Evolutionary conservation across 2,888 invertebrate genomes (phyloP).

Genomic region (Himalopsyche japonica): DNA sequence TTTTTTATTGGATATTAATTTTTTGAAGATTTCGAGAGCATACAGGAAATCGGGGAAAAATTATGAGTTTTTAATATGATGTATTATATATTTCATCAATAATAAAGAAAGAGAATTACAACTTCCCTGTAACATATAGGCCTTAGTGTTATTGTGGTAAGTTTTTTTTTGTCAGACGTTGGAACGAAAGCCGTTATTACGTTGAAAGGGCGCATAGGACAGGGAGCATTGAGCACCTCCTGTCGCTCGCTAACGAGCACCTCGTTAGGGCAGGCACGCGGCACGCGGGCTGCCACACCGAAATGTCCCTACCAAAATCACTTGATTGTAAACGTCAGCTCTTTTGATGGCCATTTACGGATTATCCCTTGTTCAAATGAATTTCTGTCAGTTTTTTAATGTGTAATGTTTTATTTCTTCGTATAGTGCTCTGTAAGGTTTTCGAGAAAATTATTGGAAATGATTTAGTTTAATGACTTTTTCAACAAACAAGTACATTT

Average conservation of each 20-base stretch:
- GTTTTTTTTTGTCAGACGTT: constrained; percentile 16
- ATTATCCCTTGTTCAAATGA: not conserved
- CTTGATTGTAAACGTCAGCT: constrained; percentile 14
- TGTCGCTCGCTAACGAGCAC: constrained; percentile 18
- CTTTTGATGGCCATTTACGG: constrained; percentile 10
- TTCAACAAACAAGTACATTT: no score
- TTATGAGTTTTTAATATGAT: not conserved
- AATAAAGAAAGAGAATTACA: not conserved
- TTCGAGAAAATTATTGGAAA: no score
- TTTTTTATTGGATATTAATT: no score
- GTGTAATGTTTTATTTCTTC: not conserved
- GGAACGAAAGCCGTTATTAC: constrained; percentile 18
- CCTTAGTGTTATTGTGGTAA: not conserved
- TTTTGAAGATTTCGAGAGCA: no score
- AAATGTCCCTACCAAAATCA: constrained; percentile 3
- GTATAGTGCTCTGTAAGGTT: not conserved
- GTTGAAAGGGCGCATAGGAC: constrained; percentile 4
- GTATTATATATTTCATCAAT: not conserved
- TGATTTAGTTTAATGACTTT: no score
- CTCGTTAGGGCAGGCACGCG: constrained; percentile 20
- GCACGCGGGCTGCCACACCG: not conserved
- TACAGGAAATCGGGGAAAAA: no score
- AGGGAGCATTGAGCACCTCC: not conserved
- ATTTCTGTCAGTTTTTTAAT: not conserved
- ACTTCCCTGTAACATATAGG: not conserved